Evolutionary conservation across 2,888 invertebrate genomes (phyloP), one percentile per base, ranked within the genome.

Genomic region (Sphaerophoria taeniata): DNA sequence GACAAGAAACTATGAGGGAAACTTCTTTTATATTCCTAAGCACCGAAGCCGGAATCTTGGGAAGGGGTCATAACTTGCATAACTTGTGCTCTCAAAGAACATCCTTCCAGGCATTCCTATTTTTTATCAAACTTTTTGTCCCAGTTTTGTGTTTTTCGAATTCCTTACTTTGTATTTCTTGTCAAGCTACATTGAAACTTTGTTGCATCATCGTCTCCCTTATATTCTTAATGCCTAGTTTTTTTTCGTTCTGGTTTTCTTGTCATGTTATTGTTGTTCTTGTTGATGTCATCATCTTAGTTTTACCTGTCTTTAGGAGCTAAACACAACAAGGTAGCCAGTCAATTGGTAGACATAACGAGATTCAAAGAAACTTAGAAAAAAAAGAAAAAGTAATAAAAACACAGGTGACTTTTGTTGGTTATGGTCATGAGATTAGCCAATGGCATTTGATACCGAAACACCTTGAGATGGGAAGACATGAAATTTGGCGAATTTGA

Each of bases 151-250:
- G 36, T 34, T 16, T 56, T 16, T 11, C 51, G 16, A 31, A 24
- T 63, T 56, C 49, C 34, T 73, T 60, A 24, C 61, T 36, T 24
- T 24, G 24, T 24, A 61, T 53, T 69, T 63, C 78, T 74, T 78
- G 78, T 63, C 63, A 71, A 74, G 78, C 61, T 70, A 70, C 74
- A 83, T 45, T 53, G 80, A 71, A 84, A 84, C 84, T 84, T 80
- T 84, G 67, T 72, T 79, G 65, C 80, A 75, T 65, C 60, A 65
- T 60, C 67, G 39, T 56, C 31, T 16, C 55, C 58, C 9, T 58
- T 24, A 33, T 60, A 3, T 7, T 43, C 36, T 11, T 58, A n/a
- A n/a, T n/a, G n/a, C n/a, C 55, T 49, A 55, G 43, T 14, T 53
- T 67, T 16, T 39, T 47, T 9, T 49, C n/a, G 1, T 12, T 31